Percentiles rank a stretch among this genome's conserved stretches.
Conservation (phyloP, 2,113 vertebrate genomes). For the Sterrhoptilus dennistouni region DNA sequence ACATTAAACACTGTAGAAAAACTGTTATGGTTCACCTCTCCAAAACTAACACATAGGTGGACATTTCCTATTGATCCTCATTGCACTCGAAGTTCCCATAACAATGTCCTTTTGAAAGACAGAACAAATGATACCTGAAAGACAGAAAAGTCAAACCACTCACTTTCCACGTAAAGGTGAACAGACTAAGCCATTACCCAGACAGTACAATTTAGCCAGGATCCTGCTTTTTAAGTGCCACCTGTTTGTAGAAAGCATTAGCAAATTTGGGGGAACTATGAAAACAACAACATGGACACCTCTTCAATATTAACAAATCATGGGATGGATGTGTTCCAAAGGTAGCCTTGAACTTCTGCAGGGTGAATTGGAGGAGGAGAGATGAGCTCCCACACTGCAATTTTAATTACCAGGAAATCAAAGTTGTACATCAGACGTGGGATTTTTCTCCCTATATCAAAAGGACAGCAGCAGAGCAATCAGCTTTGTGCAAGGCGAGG, state of each 20-base stretch:
- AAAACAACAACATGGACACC: constrained; percentile 5
- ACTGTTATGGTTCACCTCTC: neutral
- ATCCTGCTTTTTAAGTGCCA: neutral
- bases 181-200: neutral
- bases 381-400: neutral
- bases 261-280: neutral
- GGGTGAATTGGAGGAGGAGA: neutral
- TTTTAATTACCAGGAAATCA: constrained; percentile 56
- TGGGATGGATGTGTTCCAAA: neutral
- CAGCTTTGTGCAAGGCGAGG: neutral
- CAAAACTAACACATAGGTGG: neutral
- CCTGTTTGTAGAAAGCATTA: neutral
- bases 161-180: neutral
- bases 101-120: neutral
- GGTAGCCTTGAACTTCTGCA: constrained; percentile 12
- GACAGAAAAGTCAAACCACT: neutral
- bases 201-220: neutral
- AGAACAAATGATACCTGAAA: neutral
- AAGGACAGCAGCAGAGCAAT: neutral
- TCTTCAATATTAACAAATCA: neutral
- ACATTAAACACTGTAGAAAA: neutral
- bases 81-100: neutral
- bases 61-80: neutral
- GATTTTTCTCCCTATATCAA: constrained; percentile 45
- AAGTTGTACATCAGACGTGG: constrained; percentile 29